phyloP scores from a whole-genome alignment of 1,140 invertebrate species.

The Lycorma delicatula region DNA sequence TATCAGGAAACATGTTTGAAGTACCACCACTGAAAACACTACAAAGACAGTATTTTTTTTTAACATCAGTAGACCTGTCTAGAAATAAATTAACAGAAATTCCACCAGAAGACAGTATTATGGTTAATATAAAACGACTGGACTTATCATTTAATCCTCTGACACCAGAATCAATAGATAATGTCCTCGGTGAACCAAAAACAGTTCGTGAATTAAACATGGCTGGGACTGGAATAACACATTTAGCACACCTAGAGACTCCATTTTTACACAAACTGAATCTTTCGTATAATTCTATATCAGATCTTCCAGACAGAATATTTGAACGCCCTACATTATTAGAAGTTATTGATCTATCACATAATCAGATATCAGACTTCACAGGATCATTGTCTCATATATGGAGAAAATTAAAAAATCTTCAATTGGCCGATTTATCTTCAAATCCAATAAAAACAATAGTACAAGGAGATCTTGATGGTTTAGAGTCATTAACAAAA shows the following conservation, averaged over 20 bases:
- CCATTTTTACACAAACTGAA: constrained; percentile 78
- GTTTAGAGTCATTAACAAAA: constrained; percentile 51
- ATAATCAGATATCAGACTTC: constrained; percentile 58
- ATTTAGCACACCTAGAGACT: constrained; percentile 65
- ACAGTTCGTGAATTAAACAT: constrained; percentile 72
- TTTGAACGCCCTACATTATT: constrained; percentile 71
- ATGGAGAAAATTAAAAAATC: constrained; percentile 55
- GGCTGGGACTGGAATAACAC: constrained; percentile 62
- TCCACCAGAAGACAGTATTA: constrained; percentile 71
- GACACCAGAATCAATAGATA: constrained; percentile 56
- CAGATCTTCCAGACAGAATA: constrained; percentile 49
- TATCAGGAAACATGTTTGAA: constrained; percentile 67
- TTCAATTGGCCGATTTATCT: constrained; percentile 65
- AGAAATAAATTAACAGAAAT: constrained; percentile 67
- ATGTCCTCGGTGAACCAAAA: constrained; percentile 79
- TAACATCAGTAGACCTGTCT: constrained; percentile 69
- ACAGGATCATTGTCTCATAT: constrained; percentile 42
- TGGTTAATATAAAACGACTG: constrained; percentile 78
- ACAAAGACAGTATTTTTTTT: constrained; percentile 72
- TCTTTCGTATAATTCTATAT: constrained; percentile 67
- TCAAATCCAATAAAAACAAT: constrained; percentile 64
- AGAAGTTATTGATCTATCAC: constrained; percentile 66
- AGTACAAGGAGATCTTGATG: constrained; percentile 61
- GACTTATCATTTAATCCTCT: constrained; percentile 82
- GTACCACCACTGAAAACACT: constrained; percentile 67